Evolutionary conservation across 2,888 invertebrate genomes (phyloP), one percentile per base, ranked within the genome.

Genomic region (Melanargia galathea): DNA sequence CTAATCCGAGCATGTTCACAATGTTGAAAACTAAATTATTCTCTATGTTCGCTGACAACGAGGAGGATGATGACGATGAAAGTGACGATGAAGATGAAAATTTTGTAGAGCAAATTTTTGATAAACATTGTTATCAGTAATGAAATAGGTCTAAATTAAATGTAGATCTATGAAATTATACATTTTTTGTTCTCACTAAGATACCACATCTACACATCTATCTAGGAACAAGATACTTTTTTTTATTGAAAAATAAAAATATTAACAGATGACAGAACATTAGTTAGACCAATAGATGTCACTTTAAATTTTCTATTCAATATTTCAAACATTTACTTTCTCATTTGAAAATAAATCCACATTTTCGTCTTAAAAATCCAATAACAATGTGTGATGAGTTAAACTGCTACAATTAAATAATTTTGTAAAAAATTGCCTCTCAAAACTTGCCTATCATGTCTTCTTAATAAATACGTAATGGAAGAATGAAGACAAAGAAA

Each of bases 401-500:
- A n/a, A n/a, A n/a, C n/a, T n/a, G n/a, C n/a, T 43, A 8, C 40
- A 16, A 40, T 38, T n/a, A 38, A 38, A n/a, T n/a, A 5, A n/a
- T 8, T 16, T 38, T 38, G 13, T 13, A 43, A 16, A 8, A 18
- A 43, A 43, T 18, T 18, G 16, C 16, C 18, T 2, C 16, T 8
- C 8, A 2, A 18, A 16, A 43, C 18, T 3, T 38, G 18, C 8
- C 43, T 18, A 43, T 8, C 22, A 51, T 51, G 30, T 30, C 10
- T 24, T 2, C 48, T 24, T 18, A 46, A 22, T 49, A n/a, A 51
- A 33, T 11, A 33, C 51, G 5, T 22, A 0, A 73, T 65, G 58
- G 46, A 74, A 73, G 66, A 60, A 83, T 84, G 79, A 79, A 78
- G 62, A 77, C 75, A 62, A 86, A 83, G 62, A 78, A 79, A 73